Evolutionary conservation across 2,888 invertebrate genomes (phyloP).

Genomic region (Pristionchus exspectatus): DNA sequence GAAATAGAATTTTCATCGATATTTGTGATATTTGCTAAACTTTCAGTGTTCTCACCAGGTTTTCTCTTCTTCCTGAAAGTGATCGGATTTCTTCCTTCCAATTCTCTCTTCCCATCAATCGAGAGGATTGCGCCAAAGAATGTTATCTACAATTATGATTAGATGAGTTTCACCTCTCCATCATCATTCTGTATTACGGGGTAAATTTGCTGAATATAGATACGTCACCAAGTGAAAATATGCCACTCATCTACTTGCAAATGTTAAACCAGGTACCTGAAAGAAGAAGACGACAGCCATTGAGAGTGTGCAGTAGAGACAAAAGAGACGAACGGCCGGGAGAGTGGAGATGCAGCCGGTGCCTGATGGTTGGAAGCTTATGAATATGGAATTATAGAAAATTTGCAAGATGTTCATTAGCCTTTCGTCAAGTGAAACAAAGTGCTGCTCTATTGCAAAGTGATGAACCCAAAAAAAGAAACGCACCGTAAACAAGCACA

Average conservation of each 20-base stretch:
- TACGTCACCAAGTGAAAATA: neutral
- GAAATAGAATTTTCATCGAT: neutral
- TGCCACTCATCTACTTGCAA: neutral
- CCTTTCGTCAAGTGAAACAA: too few relatives aligned
- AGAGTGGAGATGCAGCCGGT: slow-evolving; percentile 50
- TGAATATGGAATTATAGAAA: too few relatives aligned
- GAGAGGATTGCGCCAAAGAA: slow-evolving; percentile 46
- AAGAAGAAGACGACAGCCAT: slow-evolving; percentile 53
- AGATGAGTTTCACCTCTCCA: neutral
- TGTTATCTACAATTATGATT: neutral
- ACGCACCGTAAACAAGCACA: slow-evolving; percentile 36
- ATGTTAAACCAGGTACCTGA: neutral
- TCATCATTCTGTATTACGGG: neutral
- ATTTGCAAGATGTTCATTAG: too few relatives aligned
- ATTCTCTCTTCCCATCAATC: slow-evolving; percentile 12
- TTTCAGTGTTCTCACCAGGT: neutral
- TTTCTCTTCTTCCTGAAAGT: neutral
- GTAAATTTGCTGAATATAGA: neutral
- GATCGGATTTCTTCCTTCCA: neutral
- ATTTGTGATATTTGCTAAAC: neutral
- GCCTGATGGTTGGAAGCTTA: neutral
- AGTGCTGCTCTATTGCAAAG: neutral
- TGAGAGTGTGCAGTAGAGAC: slow-evolving; percentile 44
- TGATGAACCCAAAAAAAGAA: neutral
- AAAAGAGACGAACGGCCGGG: slow-evolving; percentile 52